Base-by-base conservation (phyloP, 2,797 vertebrate genomes). In the Cheirogaleus major region DNA sequence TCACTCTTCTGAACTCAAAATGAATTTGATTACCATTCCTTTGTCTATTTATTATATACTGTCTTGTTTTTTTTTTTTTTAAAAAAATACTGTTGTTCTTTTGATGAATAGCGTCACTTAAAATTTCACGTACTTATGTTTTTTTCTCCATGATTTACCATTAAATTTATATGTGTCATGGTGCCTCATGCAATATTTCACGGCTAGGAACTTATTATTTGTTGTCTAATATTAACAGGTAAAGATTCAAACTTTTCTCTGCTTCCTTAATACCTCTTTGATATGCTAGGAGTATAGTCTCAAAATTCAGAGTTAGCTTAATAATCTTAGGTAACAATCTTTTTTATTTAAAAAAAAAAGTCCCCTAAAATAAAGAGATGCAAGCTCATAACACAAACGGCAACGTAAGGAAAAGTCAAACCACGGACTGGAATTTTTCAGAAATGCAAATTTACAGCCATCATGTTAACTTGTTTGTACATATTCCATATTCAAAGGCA, bases 401-500 rank as follows among this genome's bases (percentile, higher is more conserved):
- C 11, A 69, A 89, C 23, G 2, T 18, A 91, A 63, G 13, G 27
- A 85, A 57, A 88, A 91, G 75, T 72, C 72, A 89, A 70, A 18
- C 4, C 45, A 91, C 14, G 89, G 81, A 84, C 57, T 65, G 35
- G 63, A 96, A 61, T 50, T 80, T 96, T 93, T 96, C 83, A 93
- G 61, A 91, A 94, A 93, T 93, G 69, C 81, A 95, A 93, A 98
- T 97, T 84, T 91, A 91, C 96, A 78, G 30, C 15, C 14, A 32
- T 91, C 83, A 91, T 22, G 38, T 93, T 94, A 90, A 94, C 13
- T 75, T 96, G 91, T 91, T 95, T 95, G 69, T 87, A 96, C 63
- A 85, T 6, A 35, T 48, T 88, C 84, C 96, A 97, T 89, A 98
- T 97, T 98, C 93, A 95, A 95, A 97, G 63, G 41, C 82, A 0